A percentile compares a stretch with the other conserved stretches of the same genome.
These are phyloP conservation scores for Leptoteleia sp. DNA, from an alignment of 1,140 invertebrate genomes.

Conservation along the genomic window DNA sequence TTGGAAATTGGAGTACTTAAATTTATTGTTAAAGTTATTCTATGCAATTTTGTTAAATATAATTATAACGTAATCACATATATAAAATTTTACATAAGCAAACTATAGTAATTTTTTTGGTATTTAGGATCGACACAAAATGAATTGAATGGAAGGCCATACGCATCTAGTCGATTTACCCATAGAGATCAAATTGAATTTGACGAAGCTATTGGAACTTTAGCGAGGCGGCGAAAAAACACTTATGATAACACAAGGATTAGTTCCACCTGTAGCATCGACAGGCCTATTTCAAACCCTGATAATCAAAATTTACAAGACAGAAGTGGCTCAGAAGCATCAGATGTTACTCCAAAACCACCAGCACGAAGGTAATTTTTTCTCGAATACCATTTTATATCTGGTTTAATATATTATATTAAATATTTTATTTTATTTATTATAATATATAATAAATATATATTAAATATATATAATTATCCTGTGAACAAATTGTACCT, in stretches of 20 bases:
- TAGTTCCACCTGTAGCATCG: conserved; percentile 71
- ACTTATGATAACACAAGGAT: conserved; percentile 74
- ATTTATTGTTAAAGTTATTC: too few species aligned
- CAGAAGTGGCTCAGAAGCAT: conserved; percentile 71
- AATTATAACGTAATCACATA: too few species aligned
- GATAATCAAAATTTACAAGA: conserved; percentile 70
- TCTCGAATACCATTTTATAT: too few species aligned
- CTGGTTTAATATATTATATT: too few species aligned
- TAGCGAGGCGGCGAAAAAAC: conserved; percentile 76
- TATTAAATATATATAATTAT: too few species aligned
- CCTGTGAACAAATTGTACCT: too few species aligned
- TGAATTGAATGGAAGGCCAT: conserved; percentile 68
- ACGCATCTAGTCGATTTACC: conserved; percentile 62
- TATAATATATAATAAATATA: too few species aligned
- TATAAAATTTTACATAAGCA: too few species aligned
- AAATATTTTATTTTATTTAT: too few species aligned
- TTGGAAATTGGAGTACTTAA: too few species aligned
- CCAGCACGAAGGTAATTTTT: conserved; percentile 75
- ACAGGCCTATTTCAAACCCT: conserved; percentile 70
- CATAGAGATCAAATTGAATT: conserved; percentile 75
- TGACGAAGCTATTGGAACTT: conserved; percentile 75
- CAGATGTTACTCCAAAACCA: conserved; percentile 74
- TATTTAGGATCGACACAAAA: conserved; percentile 72
- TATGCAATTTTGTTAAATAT: too few species aligned
- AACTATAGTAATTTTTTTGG: too few species aligned